Base-by-base conservation (phyloP, 2,113 vertebrate species). In the Percopsis transmontana region DNA sequence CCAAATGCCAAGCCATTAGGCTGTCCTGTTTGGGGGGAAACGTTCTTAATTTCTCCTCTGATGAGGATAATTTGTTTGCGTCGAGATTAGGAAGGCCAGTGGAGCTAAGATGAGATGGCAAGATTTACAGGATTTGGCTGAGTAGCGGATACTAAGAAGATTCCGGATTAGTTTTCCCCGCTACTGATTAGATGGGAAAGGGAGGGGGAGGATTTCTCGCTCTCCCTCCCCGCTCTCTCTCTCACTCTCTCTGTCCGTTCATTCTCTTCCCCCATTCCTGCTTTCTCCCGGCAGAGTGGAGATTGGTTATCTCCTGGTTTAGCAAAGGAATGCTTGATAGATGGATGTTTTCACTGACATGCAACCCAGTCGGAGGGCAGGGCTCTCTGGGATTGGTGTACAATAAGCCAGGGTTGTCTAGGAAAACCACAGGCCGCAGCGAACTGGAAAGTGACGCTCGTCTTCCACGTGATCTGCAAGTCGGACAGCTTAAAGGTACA, bases 81-180 rank as follows among this genome's bases (percentile, higher is more conserved):
- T 80, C 87, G 85, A 87, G 86, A 90, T 92, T 89, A 91, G 83
- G 80, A 84, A 58, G 86, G 79, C 80, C 80, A 72, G 86, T 88
- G 83, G 85, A 88, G 85, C 77, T 87, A 89, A 90, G 83, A 91
- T 87, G 86, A 91, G 87, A 91, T 89, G 89, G 89, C 88, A 89
- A 91, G 90, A 91, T 91, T 91, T 90, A 86, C 82, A 80, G 89
- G 87, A 91, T 91, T 90, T 90, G 80, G 80, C 87, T 60, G 70
- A 88, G 85, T 82, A 74, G 85, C 51, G 75, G 77, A 85, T 90
- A 89, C 87, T 88, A 89, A 88, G 87, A 88, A 88, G 85, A 90
- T 89, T 88, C 78, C 62, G 71, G 87, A 90, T 91, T 91, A 89
- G 87, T 90, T 88, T 90, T 81, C 71, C 81, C 79, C 39, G 39